Conservation (phyloP, 2,797 vertebrate species). For the Anguilla obscura region DNA sequence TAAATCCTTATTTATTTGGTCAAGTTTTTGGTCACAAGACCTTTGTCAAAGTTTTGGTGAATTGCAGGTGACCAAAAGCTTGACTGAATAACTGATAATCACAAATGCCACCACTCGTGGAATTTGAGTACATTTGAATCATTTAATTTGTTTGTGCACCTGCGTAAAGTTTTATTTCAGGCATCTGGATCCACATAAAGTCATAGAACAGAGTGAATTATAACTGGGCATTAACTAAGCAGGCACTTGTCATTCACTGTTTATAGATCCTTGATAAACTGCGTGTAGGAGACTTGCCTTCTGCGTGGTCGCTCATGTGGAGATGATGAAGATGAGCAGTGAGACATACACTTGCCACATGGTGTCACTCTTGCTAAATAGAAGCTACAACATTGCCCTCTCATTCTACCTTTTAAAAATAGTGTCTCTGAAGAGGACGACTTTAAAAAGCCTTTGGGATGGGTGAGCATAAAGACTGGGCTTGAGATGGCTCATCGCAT, state of each 20-base stretch:
- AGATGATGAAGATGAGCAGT: conserved; percentile 24
- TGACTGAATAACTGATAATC: background rate
- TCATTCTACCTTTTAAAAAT: conserved; percentile 19
- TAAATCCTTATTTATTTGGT: background rate
- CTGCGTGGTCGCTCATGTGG: background rate
- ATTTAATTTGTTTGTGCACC: background rate
- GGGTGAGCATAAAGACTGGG: background rate
- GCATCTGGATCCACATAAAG: background rate
- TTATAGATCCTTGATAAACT: background rate
- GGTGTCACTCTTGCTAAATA: conserved; percentile 75
- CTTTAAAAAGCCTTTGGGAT: background rate
- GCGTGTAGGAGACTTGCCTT: background rate
- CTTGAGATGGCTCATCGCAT: background rate
- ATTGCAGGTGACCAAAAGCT: background rate
- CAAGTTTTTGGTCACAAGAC: background rate
- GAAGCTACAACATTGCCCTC: conserved; percentile 29
- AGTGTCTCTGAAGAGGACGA: background rate
- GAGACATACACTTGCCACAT: conserved; percentile 59
- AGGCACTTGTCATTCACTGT: background rate
- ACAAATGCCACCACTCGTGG: background rate
- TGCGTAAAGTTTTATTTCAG: background rate
- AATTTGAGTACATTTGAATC: background rate
- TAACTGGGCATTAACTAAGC: background rate
- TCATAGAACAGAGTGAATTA: background rate
- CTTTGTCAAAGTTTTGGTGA: background rate